These are phyloP conservation scores for Pedicia rivosa DNA, from an alignment of 2,888 invertebrate species.

Conservation along the genomic window DNA sequence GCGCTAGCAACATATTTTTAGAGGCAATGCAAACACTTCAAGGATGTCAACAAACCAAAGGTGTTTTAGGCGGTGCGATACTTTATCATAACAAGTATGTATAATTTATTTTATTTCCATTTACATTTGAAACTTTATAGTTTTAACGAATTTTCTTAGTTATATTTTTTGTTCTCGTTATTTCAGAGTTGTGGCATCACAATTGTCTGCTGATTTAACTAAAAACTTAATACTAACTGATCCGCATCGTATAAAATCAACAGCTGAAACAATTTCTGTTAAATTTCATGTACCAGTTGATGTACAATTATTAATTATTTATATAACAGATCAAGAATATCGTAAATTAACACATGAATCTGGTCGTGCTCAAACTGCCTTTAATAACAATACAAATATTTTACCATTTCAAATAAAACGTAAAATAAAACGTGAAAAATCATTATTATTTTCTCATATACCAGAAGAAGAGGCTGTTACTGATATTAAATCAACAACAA, in stretches of 20 bases:
- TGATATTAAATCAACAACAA: too few species aligned
- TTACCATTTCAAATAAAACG: conserved; percentile 26
- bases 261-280: conserved; percentile 49
- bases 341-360: conserved; percentile 33
- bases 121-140: too few species aligned
- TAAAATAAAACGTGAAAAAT: conserved; percentile 60
- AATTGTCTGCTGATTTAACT: conserved; percentile 54
- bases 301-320: conserved; percentile 64
- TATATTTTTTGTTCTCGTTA: too few species aligned
- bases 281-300: conserved; percentile 64
- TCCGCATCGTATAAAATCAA: conserved; percentile 67
- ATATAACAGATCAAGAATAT: conserved; percentile 48
- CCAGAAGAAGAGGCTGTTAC: conserved; percentile 49
- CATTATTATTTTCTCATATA: conserved; percentile 65
- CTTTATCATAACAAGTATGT: conserved; percentile 78
- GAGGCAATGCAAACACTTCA: conserved; percentile 77
- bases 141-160: too few species aligned
- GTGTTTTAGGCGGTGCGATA: conserved; percentile 70
- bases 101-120: too few species aligned
- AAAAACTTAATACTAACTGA: conserved; percentile 68
- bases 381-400: conserved; percentile 5
- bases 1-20: conserved; percentile 70
- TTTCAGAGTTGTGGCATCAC: conserved; percentile 64
- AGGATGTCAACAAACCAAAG: conserved; percentile 60
- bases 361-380: conserved; percentile 20